A percentile compares a stretch with the other conserved stretches of the same genome.
Conservation (phyloP, 2,113 vertebrate genomes). For the Hystrix cristata region DNA sequence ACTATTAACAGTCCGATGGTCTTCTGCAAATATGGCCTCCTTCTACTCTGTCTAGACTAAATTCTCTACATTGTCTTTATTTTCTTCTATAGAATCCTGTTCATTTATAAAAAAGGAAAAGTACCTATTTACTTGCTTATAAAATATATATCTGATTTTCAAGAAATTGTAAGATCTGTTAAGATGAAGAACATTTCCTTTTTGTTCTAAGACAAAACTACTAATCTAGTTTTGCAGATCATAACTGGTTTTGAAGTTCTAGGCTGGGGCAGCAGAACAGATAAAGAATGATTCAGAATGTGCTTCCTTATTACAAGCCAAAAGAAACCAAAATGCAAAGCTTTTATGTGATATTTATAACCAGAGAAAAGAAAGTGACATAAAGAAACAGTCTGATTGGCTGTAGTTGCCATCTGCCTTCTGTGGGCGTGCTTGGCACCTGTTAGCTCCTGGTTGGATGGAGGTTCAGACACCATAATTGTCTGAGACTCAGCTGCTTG, state of each 20-base stretch:
- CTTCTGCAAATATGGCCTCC: background rate
- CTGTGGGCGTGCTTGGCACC: too few relatives aligned
- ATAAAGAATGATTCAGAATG: background rate
- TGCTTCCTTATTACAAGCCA: background rate
- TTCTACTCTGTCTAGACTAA: background rate
- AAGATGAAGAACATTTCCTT: background rate
- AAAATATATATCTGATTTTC: background rate
- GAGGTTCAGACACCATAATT: background rate
- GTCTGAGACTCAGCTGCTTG: background rate
- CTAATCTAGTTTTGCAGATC: background rate
- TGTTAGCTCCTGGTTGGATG: background rate
- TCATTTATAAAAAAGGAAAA: background rate
- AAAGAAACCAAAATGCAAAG: background rate
- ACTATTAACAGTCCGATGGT: background rate
- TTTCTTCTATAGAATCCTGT: background rate
- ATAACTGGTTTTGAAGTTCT: background rate
- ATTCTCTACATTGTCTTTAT: background rate
- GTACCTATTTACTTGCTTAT: background rate
- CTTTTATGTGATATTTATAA: background rate
- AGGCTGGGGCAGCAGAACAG: background rate
- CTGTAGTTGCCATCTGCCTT: background rate
- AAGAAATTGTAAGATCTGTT: background rate
- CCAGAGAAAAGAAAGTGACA: background rate
- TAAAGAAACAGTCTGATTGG: too few relatives aligned
- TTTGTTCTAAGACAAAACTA: background rate